Conservation (phyloP, 2,113 vertebrate species). For the Calyptomena viridis region DNA sequence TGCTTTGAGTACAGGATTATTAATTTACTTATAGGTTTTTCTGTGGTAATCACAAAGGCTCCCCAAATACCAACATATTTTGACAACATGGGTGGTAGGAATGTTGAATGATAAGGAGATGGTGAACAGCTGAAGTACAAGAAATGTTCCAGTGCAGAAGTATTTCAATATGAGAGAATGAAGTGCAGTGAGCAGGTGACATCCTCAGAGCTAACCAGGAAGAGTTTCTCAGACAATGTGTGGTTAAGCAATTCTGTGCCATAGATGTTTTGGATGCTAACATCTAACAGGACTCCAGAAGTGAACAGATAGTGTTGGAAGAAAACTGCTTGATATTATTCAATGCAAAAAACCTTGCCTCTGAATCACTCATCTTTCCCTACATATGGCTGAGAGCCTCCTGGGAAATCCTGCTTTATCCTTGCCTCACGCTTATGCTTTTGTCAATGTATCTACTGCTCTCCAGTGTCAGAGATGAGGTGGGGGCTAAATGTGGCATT, state of each 20-base stretch:
- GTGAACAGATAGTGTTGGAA: neutral
- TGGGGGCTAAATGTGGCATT: neutral
- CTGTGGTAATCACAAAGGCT: conserved; percentile 11
- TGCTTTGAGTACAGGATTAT: conserved; percentile 45
- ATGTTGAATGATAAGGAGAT: neutral
- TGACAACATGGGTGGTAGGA: neutral
- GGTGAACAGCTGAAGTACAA: neutral
- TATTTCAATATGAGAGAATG: neutral
- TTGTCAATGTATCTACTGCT: neutral
- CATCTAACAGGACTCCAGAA: neutral
- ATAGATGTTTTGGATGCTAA: neutral
- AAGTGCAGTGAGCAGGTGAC: neutral
- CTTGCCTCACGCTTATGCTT: neutral
- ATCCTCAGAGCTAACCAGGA: neutral
- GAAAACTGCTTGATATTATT: neutral
- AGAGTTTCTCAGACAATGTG: neutral
- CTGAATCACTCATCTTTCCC: neutral
- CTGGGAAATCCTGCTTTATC: neutral
- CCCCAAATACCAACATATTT: neutral
- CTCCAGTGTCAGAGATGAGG: neutral
- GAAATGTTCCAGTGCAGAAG: neutral
- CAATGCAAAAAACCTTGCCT: neutral
- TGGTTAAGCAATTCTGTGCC: neutral
- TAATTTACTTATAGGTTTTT: conserved; percentile 53
- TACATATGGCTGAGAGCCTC: neutral